Conservation (phyloP, 2,797 vertebrate genomes). For the Cephalopachus bancanus region DNA sequence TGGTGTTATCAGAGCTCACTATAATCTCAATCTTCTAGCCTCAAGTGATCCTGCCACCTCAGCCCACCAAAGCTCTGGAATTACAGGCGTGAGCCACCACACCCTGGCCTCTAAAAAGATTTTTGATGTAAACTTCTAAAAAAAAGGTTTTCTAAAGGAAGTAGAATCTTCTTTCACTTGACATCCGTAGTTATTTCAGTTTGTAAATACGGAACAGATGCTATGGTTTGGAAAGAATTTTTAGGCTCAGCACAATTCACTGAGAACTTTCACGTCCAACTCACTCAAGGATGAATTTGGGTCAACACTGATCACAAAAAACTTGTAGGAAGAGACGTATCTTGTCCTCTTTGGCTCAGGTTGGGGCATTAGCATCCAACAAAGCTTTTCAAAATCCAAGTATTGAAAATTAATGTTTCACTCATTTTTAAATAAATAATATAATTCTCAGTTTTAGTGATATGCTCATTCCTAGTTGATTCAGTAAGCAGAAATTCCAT, state of each 20-base stretch:
- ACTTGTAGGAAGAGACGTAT: conserved; percentile 10
- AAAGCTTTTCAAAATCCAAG: conserved; percentile 72
- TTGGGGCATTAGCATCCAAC: conserved; percentile 56
- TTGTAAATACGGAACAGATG: conserved; percentile 67
- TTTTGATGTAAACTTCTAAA: conserved; percentile 51
- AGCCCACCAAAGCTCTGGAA: not conserved
- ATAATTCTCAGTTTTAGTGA: conserved; percentile 48
- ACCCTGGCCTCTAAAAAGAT: conserved; percentile 63
- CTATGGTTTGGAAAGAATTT: conserved; percentile 45
- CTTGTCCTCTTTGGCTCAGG: conserved; percentile 58
- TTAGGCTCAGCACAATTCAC: conserved; percentile 70
- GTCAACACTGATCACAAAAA: conserved; percentile 63
- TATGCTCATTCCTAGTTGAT: conserved; percentile 58
- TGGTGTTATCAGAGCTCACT: too few relatives aligned
- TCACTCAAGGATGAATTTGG: conserved; percentile 79
- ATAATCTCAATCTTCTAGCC: not conserved
- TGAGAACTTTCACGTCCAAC: conserved; percentile 71
- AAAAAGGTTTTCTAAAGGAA: conserved; percentile 76
- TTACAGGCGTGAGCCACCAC: not conserved
- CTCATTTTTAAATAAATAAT: conserved; percentile 65
- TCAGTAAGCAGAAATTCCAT: conserved; percentile 61
- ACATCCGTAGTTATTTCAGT: conserved; percentile 79
- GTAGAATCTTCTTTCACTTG: conserved; percentile 74
- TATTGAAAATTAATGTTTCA: conserved; percentile 69
- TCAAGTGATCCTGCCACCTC: not conserved